Evolutionary conservation across 2,888 invertebrate genomes (phyloP).

Genomic region (Ligdia adustata): DNA sequence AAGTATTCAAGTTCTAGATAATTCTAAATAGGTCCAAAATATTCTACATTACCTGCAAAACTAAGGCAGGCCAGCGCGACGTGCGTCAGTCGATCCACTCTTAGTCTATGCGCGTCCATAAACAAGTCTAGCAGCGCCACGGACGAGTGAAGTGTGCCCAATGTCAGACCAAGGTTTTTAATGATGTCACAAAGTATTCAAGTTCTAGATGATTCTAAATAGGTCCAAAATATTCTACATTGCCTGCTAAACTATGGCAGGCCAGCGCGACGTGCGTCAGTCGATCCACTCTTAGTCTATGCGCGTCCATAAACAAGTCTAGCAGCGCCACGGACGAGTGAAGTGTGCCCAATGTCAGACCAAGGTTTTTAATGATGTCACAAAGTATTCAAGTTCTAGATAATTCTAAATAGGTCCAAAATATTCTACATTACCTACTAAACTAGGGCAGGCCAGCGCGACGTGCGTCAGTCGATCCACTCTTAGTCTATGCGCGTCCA

Average conservation of each 20-base stretch:
- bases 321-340: conserved; percentile 87
- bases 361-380: conserved; percentile 71
- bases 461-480: conserved; percentile 86
- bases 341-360: conserved; percentile 79
- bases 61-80: conserved; percentile 88
- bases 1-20: too few species aligned
- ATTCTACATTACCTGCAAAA: conserved; percentile 86
- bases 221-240: too few species aligned
- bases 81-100: conserved; percentile 85
- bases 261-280: conserved; percentile 86
- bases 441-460: too few species aligned
- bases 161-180: conserved; percentile 71
- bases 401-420: too few species aligned
- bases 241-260: conserved; percentile 88
- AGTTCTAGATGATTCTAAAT: too few species aligned
- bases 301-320: conserved; percentile 90
- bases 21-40: too few species aligned
- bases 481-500: conserved; percentile 88
- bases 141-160: conserved; percentile 86
- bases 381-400: too few species aligned
- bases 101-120: conserved; percentile 89
- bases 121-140: conserved; percentile 88
- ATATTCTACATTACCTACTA: too few species aligned
- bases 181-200: conserved; percentile 75
- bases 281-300: conserved; percentile 85